These are phyloP conservation scores for Coracopsis vasa DNA, from an alignment of 2,113 vertebrate genomes.

Conservation along the genomic window DNA sequence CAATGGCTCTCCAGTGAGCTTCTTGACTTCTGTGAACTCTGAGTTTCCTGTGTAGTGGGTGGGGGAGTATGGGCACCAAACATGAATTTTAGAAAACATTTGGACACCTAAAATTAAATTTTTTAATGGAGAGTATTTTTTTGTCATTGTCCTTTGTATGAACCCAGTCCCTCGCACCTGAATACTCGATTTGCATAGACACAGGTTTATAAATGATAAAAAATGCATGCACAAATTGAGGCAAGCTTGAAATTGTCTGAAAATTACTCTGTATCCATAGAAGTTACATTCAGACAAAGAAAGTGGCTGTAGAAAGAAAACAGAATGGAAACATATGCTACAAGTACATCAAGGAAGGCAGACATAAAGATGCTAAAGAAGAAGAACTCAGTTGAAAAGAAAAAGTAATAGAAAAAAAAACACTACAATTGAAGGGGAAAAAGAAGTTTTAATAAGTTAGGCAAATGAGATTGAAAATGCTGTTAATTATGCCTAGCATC, in stretches of 20 bases:
- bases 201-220: background rate
- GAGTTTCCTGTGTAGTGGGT: background rate
- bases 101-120: background rate
- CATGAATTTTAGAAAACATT: background rate
- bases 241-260: background rate
- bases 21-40: background rate
- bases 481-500: conserved; percentile 14
- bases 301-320: background rate
- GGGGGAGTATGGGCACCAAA: background rate
- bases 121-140: background rate
- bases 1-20: background rate
- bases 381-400: background rate
- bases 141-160: background rate
- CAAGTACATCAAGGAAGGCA: background rate
- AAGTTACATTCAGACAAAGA: background rate
- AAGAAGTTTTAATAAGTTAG: conserved; percentile 12
- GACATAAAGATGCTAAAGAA: background rate
- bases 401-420: background rate
- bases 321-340: background rate
- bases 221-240: background rate
- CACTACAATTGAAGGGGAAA: background rate
- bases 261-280: background rate
- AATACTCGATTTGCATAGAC: background rate
- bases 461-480: background rate
- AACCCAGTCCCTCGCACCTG: background rate